Evolutionary conservation across 2,888 invertebrate genomes (phyloP).

Genomic region (Pristionchus fissidentatus): DNA sequence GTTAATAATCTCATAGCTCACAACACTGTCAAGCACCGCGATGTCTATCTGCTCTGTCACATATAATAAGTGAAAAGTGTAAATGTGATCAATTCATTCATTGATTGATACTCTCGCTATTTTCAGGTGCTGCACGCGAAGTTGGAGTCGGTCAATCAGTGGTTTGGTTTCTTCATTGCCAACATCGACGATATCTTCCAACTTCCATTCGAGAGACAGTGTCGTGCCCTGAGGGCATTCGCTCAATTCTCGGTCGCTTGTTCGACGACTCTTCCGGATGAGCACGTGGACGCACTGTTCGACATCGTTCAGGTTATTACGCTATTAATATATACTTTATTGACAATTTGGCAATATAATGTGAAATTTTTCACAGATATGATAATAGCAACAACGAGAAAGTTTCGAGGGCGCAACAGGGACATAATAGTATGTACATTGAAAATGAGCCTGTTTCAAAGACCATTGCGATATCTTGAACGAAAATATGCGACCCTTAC

Average conservation of each 20-base stretch:
- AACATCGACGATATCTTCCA: not conserved
- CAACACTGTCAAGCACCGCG: not conserved
- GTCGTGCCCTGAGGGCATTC: constrained; percentile 12
- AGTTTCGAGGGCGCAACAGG: no score
- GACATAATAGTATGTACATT: not conserved
- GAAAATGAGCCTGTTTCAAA: not conserved
- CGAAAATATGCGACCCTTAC: no score
- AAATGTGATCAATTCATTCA: no score
- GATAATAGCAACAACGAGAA: no score
- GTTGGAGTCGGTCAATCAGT: not conserved
- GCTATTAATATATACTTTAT: no score
- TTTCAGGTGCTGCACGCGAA: not conserved
- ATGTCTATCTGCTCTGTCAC: not conserved
- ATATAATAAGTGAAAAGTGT: no score
- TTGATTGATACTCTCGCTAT: no score
- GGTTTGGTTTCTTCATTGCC: not conserved
- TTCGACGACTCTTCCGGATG: not conserved
- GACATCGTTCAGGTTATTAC: not conserved
- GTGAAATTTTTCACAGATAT: no score
- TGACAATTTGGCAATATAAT: no score
- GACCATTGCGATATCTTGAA: no score
- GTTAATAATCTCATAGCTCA: no score
- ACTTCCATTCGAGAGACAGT: not conserved
- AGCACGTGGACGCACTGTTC: not conserved
- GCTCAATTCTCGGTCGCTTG: not conserved